These are phyloP conservation scores for Acleris emargana DNA, from an alignment of 2,888 invertebrate species.

Conservation along the genomic window DNA sequence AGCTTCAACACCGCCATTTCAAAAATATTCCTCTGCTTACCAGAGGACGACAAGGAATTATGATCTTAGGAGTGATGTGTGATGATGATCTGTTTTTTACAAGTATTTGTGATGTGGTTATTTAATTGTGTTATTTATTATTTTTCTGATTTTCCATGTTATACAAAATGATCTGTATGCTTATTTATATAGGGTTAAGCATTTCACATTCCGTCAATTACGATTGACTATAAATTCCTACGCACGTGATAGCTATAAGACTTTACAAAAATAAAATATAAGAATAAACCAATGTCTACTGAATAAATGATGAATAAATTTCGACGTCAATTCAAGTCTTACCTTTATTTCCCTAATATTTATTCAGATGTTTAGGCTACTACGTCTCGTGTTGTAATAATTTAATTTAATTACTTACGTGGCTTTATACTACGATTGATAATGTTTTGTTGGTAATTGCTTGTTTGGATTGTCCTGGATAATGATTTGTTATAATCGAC, in stretches of 20 bases:
- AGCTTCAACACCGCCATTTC: slow-evolving; percentile 89
- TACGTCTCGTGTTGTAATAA: too few species aligned
- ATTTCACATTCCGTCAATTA: slow-evolving; percentile 37
- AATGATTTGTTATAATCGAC: too few species aligned
- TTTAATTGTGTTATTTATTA: slow-evolving; percentile 33
- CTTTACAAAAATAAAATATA: slow-evolving; percentile 10
- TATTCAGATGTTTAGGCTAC: neutral
- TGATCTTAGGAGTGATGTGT: slow-evolving; percentile 52
- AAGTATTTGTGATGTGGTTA: slow-evolving; percentile 30
- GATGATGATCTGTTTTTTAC: slow-evolving; percentile 37
- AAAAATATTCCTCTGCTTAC: slow-evolving; percentile 91
- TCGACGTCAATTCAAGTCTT: slow-evolving; percentile 17
- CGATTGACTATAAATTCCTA: slow-evolving; percentile 32
- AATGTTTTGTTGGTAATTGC: too few species aligned
- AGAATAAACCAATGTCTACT: slow-evolving; percentile 10
- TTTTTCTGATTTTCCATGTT: slow-evolving; percentile 24
- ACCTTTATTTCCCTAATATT: slow-evolving; percentile 18
- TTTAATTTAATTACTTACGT: too few species aligned
- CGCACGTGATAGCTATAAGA: slow-evolving; percentile 10
- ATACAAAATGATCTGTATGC: slow-evolving; percentile 34
- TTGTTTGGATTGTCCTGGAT: too few species aligned
- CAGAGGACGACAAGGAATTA: slow-evolving; percentile 86
- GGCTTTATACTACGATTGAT: too few species aligned
- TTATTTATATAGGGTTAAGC: slow-evolving; percentile 31
- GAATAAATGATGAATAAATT: slow-evolving; percentile 16